A percentile compares a stretch with the other conserved stretches of the same genome.
phyloP scores from a whole-genome alignment of 2,888 invertebrate species.

The Oxycera nigricornis region DNA sequence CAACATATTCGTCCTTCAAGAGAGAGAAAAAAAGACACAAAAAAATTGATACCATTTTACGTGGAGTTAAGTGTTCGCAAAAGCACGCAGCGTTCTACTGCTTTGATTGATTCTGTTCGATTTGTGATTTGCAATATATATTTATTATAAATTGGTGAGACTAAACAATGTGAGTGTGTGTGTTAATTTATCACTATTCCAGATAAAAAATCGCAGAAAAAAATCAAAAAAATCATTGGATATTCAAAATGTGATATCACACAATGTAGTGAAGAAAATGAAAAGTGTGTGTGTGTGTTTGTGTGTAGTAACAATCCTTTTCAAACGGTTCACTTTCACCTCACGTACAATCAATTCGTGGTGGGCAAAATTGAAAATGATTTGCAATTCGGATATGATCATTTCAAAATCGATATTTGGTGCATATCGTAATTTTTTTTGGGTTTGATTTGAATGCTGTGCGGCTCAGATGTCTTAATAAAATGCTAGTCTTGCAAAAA shows the following conservation, averaged over 20 bases:
- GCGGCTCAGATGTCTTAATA: constrained; percentile 2
- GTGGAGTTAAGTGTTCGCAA: constrained; percentile 41
- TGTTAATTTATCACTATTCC: not conserved
- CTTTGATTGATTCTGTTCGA: constrained; percentile 31
- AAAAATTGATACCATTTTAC: constrained; percentile 1
- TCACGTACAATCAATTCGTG: too few relatives aligned
- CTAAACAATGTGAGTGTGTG: not conserved
- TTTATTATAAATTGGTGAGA: constrained; percentile 35
- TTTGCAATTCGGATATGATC: constrained; percentile 15
- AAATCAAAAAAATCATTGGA: constrained; percentile 27
- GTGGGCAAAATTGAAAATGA: constrained; percentile 12
- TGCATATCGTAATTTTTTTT: not conserved
- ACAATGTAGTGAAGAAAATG: not conserved
- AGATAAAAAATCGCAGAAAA: constrained; percentile 34
- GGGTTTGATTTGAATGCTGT: not conserved
- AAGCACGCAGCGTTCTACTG: constrained; percentile 44
- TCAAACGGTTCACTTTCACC: too few relatives aligned
- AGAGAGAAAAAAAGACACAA: not conserved
- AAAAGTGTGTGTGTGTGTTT: not conserved
- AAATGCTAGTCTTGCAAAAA: constrained; percentile 31
- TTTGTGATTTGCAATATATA: constrained; percentile 29
- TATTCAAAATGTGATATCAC: constrained; percentile 18
- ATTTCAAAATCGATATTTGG: not conserved
- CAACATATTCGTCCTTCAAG: too few relatives aligned
- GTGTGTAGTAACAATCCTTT: too few relatives aligned